phyloP scores from a whole-genome alignment of 2,797 vertebrate species.

The Xiphorhynchus erythropygius region DNA sequence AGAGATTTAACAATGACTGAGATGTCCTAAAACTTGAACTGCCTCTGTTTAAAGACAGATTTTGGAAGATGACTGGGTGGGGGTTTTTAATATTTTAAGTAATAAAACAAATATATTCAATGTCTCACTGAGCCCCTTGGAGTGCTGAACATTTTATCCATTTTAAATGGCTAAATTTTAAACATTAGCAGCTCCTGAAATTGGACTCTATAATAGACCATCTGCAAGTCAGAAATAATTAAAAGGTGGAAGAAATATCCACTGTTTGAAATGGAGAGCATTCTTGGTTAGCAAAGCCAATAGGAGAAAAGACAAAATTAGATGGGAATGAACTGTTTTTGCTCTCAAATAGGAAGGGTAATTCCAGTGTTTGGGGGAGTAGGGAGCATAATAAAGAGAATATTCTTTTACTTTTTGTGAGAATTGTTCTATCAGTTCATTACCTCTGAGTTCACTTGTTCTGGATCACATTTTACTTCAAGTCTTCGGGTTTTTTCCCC shows the following conservation, averaged over 20 bases:
- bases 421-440: not conserved
- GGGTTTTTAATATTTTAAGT: not conserved
- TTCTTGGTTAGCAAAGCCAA: not conserved
- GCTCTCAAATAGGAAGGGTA: not conserved
- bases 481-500: not conserved
- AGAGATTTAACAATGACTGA: not conserved
- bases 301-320: not conserved
- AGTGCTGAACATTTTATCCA: not conserved
- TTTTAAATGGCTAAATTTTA: not conserved
- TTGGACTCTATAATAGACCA: not conserved
- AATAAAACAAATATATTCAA: not conserved
- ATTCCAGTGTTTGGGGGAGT: not conserved
- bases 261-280: not conserved
- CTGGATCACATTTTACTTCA: not conserved
- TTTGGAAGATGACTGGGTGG: not conserved
- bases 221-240: not conserved
- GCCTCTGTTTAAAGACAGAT: not conserved
- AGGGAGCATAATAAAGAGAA: not conserved
- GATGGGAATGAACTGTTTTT: not conserved
- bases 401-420: not conserved
- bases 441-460: not conserved
- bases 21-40: not conserved
- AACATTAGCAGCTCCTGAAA: not conserved
- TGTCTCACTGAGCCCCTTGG: not conserved
- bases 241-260: not conserved